Percentiles rank a stretch among this genome's conserved stretches.
Conservation (phyloP, 2,797 vertebrate species). For the Hemibagrus guttatus region DNA sequence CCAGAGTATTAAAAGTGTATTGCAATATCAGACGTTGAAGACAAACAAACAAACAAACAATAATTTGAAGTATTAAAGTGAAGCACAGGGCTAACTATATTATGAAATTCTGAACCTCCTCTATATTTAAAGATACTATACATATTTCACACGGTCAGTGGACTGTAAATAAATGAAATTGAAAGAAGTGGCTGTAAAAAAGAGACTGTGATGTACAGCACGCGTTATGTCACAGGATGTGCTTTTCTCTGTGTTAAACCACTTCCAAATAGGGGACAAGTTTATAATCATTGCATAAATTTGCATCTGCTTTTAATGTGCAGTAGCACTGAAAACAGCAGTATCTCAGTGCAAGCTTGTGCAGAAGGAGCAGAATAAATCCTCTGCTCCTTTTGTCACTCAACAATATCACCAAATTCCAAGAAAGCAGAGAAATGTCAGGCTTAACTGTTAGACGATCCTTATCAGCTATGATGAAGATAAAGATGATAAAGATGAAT, state of each 20-base stretch:
- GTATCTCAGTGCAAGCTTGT: not conserved
- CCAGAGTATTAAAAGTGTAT: not conserved
- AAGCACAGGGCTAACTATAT: not conserved
- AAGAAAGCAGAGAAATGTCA: not conserved
- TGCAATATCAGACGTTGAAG: not conserved
- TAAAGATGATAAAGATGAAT: not conserved
- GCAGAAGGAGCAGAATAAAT: not conserved
- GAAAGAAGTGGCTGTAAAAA: not conserved
- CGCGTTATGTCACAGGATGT: not conserved
- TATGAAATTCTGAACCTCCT: not conserved
- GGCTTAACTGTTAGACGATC: not conserved
- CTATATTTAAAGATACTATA: not conserved
- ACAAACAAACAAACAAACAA: not conserved
- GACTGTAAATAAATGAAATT: not conserved
- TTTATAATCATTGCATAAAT: not conserved
- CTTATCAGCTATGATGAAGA: not conserved
- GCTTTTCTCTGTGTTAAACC: not conserved
- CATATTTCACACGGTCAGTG: not conserved
- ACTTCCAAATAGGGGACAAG: not conserved
- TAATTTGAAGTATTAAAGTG: not conserved
- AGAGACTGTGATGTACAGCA: not conserved
- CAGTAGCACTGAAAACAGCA: not conserved
- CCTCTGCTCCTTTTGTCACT: not conserved
- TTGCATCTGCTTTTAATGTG: constrained; percentile 33
- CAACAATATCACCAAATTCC: not conserved